Evolutionary conservation across 2,888 invertebrate genomes (phyloP).

Genomic region (Acleris holmiana): DNA sequence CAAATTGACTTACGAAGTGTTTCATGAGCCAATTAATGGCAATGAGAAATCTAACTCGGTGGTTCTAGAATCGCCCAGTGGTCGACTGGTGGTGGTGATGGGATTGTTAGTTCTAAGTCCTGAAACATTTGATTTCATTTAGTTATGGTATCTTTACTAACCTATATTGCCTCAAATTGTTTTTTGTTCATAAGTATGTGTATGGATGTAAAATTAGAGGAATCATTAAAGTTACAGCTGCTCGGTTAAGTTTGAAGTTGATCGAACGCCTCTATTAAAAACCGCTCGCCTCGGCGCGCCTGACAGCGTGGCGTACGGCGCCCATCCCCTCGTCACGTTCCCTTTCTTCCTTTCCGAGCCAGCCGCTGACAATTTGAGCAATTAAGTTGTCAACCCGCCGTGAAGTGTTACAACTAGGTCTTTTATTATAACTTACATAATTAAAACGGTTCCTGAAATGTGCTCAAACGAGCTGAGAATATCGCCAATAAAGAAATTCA

Average conservation of each 20-base stretch:
- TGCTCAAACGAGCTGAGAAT: not conserved
- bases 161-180: too few relatives aligned
- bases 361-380: constrained; percentile 63
- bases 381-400: constrained; percentile 71
- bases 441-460: constrained; percentile 1
- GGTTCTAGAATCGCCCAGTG: too few relatives aligned
- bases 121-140: too few relatives aligned
- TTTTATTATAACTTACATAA: constrained; percentile 32
- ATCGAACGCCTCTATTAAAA: constrained; percentile 16
- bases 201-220: not conserved
- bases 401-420: constrained; percentile 44
- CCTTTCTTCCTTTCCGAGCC: constrained; percentile 50
- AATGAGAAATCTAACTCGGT: too few relatives aligned
- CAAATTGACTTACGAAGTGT: too few relatives aligned
- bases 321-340: constrained; percentile 51
- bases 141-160: too few relatives aligned
- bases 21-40: too few relatives aligned
- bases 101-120: too few relatives aligned
- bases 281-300: constrained; percentile 1
- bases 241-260: constrained; percentile 20
- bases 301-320: constrained; percentile 36
- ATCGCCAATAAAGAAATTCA: not conserved
- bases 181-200: too few relatives aligned
- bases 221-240: constrained; percentile 6
- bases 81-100: too few relatives aligned